Base-by-base conservation (phyloP, 2,888 invertebrate genomes). In the Graphium colonna region DNA sequence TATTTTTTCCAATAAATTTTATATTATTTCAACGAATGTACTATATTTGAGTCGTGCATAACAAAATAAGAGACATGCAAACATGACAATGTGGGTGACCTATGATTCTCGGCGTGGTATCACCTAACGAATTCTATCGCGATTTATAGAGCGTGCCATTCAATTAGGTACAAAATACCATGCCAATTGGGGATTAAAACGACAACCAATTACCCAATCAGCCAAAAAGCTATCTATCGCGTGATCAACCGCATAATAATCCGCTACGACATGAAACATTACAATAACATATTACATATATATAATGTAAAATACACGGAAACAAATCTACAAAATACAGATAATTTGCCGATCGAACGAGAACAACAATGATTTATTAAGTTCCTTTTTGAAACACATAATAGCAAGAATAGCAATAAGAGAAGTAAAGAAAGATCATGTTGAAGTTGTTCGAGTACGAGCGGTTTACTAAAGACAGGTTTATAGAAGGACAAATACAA, bases 151-250 rank as follows among this genome's bases (percentile, higher is more conserved):
- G 59, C 68, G 73, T 77, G 76, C 75, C 61, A 67, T 66, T 61
- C 60, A 67, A 59, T 60, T 57, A 61, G 58, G 61, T 62, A 60
- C 63, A 54, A 59, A 60, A 62, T 60, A 71, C 64, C 79, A 83
- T 82, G 79, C 78, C 70, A 77, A 77, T 78, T 77, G 76, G 76
- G 77, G 70, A 70, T 64, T 57, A 71, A 70, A 72, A 71, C 65
- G 68, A 69, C 68, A 75, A 67, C 63, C 61, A 71, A 65, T 64
- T 61, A 75, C 76, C 77, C 77, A 78, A 78, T 77, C 77, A 79
- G 79, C 77, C 75, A 80, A 67, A 61, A 77, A 79, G 77, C 77
- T 71, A 68, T 59, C 66, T 71, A 71, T 67, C 71, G 69, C 68
- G 66, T 67, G 64, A 63, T 58, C 57, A 67, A 68, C 60, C 61